Evolutionary conservation across 2,888 invertebrate species (phyloP).

Genomic region (Lissonota sp.): DNA sequence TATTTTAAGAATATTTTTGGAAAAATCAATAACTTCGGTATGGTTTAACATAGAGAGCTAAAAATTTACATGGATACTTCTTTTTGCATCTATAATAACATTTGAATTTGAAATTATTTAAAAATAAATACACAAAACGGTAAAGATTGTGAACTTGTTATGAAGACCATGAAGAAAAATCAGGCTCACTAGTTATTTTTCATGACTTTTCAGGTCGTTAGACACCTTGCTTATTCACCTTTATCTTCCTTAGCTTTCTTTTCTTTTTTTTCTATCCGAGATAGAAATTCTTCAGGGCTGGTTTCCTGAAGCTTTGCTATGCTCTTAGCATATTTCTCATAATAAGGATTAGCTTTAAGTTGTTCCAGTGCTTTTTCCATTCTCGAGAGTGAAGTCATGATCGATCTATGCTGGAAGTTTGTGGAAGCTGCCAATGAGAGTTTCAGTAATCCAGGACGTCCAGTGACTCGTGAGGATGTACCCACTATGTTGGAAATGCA

Average conservation of each 20-base stretch:
- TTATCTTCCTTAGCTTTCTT: conserved; percentile 72
- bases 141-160: too few relatives aligned
- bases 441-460: conserved; percentile 21
- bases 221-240: too few relatives aligned
- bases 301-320: conserved; percentile 90
- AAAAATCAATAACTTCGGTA: too few relatives aligned
- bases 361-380: conserved; percentile 85
- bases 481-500: conserved; percentile 44
- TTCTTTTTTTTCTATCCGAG: conserved; percentile 86
- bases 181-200: too few relatives aligned
- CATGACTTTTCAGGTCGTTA: too few relatives aligned
- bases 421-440: not conserved
- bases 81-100: too few relatives aligned
- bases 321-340: conserved; percentile 91
- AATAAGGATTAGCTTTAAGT: conserved; percentile 90
- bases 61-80: too few relatives aligned
- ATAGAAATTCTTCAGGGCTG: conserved; percentile 90
- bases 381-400: conserved; percentile 83
- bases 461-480: conserved; percentile 29
- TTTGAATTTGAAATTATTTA: too few relatives aligned
- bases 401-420: conserved; percentile 60
- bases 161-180: too few relatives aligned
- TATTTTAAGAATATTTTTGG: too few relatives aligned
- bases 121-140: too few relatives aligned
- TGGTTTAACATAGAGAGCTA: too few relatives aligned